Percentiles rank a stretch among this genome's conserved stretches.
These are phyloP conservation scores for Microcebus ravelobensis DNA, from an alignment of 2,113 vertebrate species.

Conservation along the genomic window DNA sequence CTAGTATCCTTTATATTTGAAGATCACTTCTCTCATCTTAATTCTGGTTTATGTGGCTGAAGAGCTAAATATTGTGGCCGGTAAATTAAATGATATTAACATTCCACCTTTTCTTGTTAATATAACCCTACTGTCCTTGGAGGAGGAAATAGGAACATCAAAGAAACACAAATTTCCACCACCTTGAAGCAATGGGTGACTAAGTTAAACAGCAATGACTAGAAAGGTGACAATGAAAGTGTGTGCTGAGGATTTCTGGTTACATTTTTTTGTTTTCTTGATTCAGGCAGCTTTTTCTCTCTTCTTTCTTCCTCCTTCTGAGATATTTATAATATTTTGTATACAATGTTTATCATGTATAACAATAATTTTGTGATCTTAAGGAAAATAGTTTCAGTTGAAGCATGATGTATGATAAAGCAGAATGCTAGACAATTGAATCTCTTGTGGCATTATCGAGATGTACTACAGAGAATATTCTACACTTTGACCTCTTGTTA, in stretches of 20 bases:
- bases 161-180: not conserved
- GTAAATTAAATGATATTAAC: not conserved
- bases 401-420: not conserved
- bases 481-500: not conserved
- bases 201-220: not conserved
- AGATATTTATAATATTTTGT: not conserved
- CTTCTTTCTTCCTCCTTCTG: not conserved
- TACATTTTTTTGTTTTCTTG: not conserved
- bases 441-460: not conserved
- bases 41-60: not conserved
- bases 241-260: not conserved
- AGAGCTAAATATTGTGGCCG: not conserved
- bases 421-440: not conserved
- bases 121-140: not conserved
- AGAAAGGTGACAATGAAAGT: not conserved
- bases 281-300: not conserved
- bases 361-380: not conserved
- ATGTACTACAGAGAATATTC: not conserved
- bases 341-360: not conserved
- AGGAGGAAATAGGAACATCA: not conserved
- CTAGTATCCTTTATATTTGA: not conserved
- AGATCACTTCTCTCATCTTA: not conserved
- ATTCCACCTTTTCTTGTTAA: not conserved
- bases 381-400: not conserved
- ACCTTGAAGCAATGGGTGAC: not conserved